Evolutionary conservation across 2,888 invertebrate genomes (phyloP).

Genomic region (Lepidocyrtinus sp.): DNA sequence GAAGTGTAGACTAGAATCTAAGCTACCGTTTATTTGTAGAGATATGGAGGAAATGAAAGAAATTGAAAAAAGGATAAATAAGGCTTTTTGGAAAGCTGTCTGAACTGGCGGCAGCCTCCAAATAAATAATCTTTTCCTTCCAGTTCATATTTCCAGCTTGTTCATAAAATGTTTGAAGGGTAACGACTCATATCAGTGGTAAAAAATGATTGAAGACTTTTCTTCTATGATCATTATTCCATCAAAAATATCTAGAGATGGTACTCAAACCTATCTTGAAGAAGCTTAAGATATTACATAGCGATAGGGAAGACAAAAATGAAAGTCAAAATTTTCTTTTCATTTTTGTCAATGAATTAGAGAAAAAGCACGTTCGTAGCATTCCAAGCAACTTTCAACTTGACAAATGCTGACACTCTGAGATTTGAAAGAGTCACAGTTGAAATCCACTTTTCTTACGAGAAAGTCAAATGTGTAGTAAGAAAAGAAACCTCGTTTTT

Average conservation of each 20-base stretch:
- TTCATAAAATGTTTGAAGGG: conserved; percentile 4
- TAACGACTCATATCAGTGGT: neutral
- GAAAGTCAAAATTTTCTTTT: neutral
- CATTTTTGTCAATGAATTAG: neutral
- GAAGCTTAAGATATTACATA: neutral
- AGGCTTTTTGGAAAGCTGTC: neutral
- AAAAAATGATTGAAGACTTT: conserved; percentile 2
- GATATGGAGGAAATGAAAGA: too few relatives aligned
- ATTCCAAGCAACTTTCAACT: conserved; percentile 18
- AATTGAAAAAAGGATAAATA: conserved; percentile 13
- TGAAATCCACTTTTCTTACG: neutral
- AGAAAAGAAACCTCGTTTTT: neutral
- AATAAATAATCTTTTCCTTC: conserved; percentile 6
- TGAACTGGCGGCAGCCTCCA: conserved; percentile 1
- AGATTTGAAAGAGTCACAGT: neutral
- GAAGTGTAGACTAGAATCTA: neutral
- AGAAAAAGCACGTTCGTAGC: neutral
- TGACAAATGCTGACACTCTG: conserved; percentile 28
- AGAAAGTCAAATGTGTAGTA: neutral
- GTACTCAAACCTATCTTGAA: neutral
- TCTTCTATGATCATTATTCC: conserved; percentile 3
- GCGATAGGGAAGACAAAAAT: neutral
- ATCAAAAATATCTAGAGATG: neutral
- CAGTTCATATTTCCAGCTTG: neutral
- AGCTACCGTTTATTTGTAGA: neutral